Percentiles rank a stretch among this genome's conserved stretches.
These are phyloP conservation scores for Mesorhabditis belari DNA, from an alignment of 2,888 invertebrate genomes.

Conservation along the genomic window DNA sequence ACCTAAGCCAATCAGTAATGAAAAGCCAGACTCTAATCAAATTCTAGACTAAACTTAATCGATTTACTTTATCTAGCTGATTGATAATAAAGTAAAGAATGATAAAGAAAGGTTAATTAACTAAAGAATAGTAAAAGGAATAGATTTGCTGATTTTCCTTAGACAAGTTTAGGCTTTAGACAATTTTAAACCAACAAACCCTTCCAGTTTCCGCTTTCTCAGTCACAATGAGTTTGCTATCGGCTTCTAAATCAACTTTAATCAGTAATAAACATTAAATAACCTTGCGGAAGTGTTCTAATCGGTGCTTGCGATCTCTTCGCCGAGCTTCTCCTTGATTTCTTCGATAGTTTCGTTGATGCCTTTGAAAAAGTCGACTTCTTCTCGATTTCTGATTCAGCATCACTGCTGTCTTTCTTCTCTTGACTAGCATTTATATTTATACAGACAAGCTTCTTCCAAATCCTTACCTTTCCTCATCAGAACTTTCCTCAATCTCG, in stretches of 20 bases:
- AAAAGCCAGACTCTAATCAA: too few relatives aligned
- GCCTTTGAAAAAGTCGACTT: neutral
- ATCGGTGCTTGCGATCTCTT: neutral
- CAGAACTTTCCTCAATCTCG: constrained; percentile 6
- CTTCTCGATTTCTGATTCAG: neutral
- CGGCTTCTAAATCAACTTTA: constrained; percentile 1
- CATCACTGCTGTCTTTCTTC: neutral
- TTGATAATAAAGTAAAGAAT: too few relatives aligned
- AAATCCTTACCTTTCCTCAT: constrained; percentile 9
- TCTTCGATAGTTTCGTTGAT: neutral
- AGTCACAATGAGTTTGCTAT: constrained; percentile 30
- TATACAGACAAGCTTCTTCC: neutral
- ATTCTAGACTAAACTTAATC: too few relatives aligned
- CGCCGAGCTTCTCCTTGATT: neutral
- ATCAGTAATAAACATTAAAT: neutral
- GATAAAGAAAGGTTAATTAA: too few relatives aligned
- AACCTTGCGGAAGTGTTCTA: neutral
- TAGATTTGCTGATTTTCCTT: too few relatives aligned
- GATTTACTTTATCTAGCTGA: too few relatives aligned
- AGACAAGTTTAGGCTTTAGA: too few relatives aligned
- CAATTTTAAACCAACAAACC: constrained; percentile 10
- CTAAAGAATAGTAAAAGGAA: too few relatives aligned
- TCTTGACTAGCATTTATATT: neutral
- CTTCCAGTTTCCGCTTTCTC: constrained; percentile 47
- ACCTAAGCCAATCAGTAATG: too few relatives aligned